phyloP scores from a whole-genome alignment of 2,888 invertebrate genomes.

The Sepioteuthis lessoniana region DNA sequence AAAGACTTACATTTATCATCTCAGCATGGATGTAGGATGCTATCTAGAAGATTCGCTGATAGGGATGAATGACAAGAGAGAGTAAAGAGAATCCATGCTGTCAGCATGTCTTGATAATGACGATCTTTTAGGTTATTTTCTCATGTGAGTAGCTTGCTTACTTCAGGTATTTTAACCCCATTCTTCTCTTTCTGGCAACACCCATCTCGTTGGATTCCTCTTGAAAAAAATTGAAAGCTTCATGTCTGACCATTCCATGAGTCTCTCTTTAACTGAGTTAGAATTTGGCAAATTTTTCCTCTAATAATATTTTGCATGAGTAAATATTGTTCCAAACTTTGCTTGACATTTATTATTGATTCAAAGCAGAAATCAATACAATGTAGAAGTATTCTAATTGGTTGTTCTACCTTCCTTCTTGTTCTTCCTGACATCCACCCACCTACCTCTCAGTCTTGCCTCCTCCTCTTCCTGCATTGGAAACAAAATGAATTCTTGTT shows the following conservation, averaged over 20 bases:
- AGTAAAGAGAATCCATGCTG: too few relatives aligned
- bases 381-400: neutral
- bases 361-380: neutral
- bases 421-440: neutral
- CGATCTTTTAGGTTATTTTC: neutral
- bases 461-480: neutral
- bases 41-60: too few relatives aligned
- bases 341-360: neutral
- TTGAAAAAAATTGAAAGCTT: neutral
- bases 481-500: neutral
- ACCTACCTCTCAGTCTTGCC: neutral
- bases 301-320: conserved; percentile 11
- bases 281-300: neutral
- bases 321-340: neutral
- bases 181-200: neutral
- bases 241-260: neutral
- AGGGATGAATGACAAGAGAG: too few relatives aligned
- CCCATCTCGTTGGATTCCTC: neutral
- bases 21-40: too few relatives aligned
- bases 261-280: neutral
- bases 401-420: neutral
- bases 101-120: too few relatives aligned
- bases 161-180: neutral
- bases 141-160: neutral
- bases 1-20: too few relatives aligned